Conservation (phyloP, 2,888 invertebrate genomes). For the Brachycybe producta region DNA sequence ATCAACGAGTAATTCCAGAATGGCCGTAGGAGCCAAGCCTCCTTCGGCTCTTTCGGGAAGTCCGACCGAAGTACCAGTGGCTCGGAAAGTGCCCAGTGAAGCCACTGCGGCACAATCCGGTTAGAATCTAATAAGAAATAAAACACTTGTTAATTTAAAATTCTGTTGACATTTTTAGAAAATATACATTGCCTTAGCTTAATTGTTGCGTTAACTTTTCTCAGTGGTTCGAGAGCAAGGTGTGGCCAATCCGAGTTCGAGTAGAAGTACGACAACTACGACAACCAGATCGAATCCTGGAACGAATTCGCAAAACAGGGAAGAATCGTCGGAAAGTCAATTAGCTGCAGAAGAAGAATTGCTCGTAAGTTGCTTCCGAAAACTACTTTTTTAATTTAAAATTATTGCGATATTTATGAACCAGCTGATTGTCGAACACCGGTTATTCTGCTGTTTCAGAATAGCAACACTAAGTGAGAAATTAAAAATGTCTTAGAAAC, state of each 20-base stretch:
- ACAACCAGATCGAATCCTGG: not conserved
- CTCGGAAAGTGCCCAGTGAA: slow-evolving; percentile 9
- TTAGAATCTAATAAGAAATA: too few species aligned
- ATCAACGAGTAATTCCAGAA: slow-evolving; percentile 9
- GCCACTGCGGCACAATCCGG: too few species aligned
- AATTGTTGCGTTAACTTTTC: not conserved
- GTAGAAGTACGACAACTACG: slow-evolving; percentile 2
- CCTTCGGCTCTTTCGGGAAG: not conserved
- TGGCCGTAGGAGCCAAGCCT: slow-evolving; percentile 2
- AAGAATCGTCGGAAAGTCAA: slow-evolving; percentile 4
- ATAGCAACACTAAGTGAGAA: too few species aligned
- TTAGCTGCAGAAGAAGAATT: slow-evolving; percentile 12
- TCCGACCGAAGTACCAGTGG: slow-evolving; percentile 7
- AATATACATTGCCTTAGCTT: not conserved
- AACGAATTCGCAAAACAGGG: not conserved
- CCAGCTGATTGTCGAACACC: too few species aligned
- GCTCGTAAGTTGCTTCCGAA: slow-evolving; percentile 4
- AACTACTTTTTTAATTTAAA: too few species aligned
- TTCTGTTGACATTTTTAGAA: too few species aligned
- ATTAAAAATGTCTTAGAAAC: too few species aligned
- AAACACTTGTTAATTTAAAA: too few species aligned
- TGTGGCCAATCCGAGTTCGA: not conserved
- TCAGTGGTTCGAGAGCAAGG: slow-evolving; percentile 8
- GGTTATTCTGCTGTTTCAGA: too few species aligned
- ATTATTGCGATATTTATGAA: too few species aligned